Evolutionary conservation across 2,113 vertebrate genomes (phyloP), one percentile per base, ranked within the genome.

Genomic region (Terrapene triunguis): DNA sequence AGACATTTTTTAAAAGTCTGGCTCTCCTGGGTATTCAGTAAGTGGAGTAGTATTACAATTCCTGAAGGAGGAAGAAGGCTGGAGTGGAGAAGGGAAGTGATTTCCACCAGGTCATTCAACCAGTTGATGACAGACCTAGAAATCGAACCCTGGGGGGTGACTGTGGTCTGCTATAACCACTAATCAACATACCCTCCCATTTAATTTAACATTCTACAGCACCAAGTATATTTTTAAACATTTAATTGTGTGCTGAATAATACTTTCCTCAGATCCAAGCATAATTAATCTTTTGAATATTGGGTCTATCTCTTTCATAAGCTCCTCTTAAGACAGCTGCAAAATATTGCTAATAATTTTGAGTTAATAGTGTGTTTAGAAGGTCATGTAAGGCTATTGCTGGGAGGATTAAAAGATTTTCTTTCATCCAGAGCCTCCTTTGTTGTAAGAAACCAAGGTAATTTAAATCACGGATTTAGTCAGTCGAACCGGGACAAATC

Each of bases 391-490:
- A 98, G 98, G 98, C 97, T 93, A 97, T 95, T 94, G 93, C 95
- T 95, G 95, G 97, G 94, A 98, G 97, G 97, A 97, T 98, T 97
- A 97, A 97, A 97, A 96, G 97, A 97, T 98, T 98, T 90, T 96
- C 96, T 96, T 97, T 97, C 95, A 96, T 96, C 96, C 95, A 92
- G 96, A 97, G 97, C 92, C 94, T 76, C 62, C 92, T 95, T 89
- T 98, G 96, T 97, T 97, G 96, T 92, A 98, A 98, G 96, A 97
- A 98, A 98, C 97, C 95, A 97, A 98, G 94, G 95, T 97, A 97
- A 98, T 90, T 80, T 98, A 98, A 98, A 98, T 98, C 98, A 98
- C 95, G 98, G 98, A 98, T 98, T 98, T 98, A 98, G 97, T 98
- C 97, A 97, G 96, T 92, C 87, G 76, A 97, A 95, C 92, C 82